Evolutionary conservation across 2,888 invertebrate genomes (phyloP), one percentile per base, ranked within the genome.

Genomic region (Pyrgus malvae): DNA sequence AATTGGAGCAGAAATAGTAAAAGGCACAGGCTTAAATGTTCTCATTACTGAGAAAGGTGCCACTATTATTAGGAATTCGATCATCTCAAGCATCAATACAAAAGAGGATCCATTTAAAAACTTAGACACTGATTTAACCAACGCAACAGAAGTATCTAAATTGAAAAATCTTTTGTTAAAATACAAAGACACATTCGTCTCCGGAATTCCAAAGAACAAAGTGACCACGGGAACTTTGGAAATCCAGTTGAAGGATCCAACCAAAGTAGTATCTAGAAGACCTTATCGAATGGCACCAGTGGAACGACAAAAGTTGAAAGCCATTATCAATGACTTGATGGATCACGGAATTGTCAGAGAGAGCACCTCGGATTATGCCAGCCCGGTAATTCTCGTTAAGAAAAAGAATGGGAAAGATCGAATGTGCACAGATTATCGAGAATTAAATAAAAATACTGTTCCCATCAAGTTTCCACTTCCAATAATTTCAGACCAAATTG

Each of bases 401-500:
- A 27, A 27, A 9, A 27, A 27, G 27, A 27, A 27, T 9, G 27
- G 27, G 9, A n/a, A 27, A 27, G 27, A 27, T 9, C 27, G 27
- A 9, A 27, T 27, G 27, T 27, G 27, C 27, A 27, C 27, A 9
- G 27, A 27, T 3, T 27, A 27, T n/a, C 1, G 27, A 27, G 27
- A 27, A 3, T 3, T 27, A 1, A 27, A 27, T 9, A 27, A 27
- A 9, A 27, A 27, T 29, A 29, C n/a, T 1, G 4, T 29, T 29
- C n/a, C 29, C 1, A 29, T n/a, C 4, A 29, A 29, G 4, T 29
- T 29, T 5, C 31, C 12, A 2, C 6, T 31, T 6, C 64, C 64
- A 0, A 27, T 64, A 5, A 64, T 64, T 0, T 62, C 60, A 2
- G 59, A 63, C 17, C 63, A 63, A 5, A 55, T 68, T 0, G 41